Percentiles rank a stretch among this genome's conserved stretches.
phyloP scores from a whole-genome alignment of 2,888 invertebrate genomes.

The Trissolcus japonicus region DNA sequence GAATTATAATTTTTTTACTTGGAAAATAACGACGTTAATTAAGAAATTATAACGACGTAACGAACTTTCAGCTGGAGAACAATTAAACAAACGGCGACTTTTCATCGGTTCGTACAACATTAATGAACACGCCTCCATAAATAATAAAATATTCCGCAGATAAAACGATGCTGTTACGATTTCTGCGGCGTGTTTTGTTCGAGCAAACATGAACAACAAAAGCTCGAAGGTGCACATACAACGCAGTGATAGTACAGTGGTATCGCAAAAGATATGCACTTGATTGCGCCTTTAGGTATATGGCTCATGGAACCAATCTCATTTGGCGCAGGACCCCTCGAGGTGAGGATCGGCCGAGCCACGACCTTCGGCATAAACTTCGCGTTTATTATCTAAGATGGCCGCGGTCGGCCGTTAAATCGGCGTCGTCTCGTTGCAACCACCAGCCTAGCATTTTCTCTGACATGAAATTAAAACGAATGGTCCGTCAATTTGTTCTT shows the following conservation, averaged over 20 bases:
- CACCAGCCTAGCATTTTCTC: slow-evolving; percentile 31
- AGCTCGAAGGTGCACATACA: slow-evolving; percentile 35
- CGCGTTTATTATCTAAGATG: slow-evolving; percentile 62
- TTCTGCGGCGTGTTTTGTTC: slow-evolving; percentile 43
- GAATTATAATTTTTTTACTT: too few relatives aligned
- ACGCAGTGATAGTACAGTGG: slow-evolving; percentile 28
- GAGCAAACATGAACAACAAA: slow-evolving; percentile 40
- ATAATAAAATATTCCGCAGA: slow-evolving; percentile 48
- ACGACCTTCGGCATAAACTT: slow-evolving; percentile 63
- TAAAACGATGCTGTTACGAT: slow-evolving; percentile 39
- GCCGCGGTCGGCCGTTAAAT: slow-evolving; percentile 55
- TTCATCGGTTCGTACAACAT: slow-evolving; percentile 46
- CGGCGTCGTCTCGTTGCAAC: slow-evolving; percentile 31
- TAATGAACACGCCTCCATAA: slow-evolving; percentile 47
- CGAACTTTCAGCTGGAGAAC: slow-evolving; percentile 30
- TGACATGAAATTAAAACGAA: neutral
- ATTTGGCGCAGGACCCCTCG: slow-evolving; percentile 62
- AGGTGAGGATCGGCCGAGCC: slow-evolving; percentile 63
- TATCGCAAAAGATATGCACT: slow-evolving; percentile 54
- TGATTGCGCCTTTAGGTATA: slow-evolving; percentile 63
- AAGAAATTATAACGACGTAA: too few relatives aligned
- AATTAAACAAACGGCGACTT: slow-evolving; percentile 38
- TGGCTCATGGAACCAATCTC: slow-evolving; percentile 64
- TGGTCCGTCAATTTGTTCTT: slow-evolving; percentile 16
- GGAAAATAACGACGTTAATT: too few relatives aligned